Conservation (phyloP, 2,888 invertebrate species). For the Hemistola chrysoprasaria region DNA sequence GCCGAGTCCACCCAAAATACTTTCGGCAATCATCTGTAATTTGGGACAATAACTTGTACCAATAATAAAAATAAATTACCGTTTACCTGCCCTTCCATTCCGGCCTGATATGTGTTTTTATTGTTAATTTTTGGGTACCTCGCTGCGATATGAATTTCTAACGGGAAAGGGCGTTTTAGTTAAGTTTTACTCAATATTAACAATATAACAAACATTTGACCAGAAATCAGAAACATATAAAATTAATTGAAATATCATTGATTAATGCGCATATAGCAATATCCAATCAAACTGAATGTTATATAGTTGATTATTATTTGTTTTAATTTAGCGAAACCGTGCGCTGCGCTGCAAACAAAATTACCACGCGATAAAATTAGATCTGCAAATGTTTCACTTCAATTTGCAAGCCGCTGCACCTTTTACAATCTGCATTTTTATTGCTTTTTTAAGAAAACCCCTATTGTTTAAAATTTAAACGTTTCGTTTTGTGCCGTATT, state of each 20-base stretch:
- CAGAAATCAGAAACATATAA: no score
- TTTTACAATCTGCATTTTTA: slow-evolving; percentile 21
- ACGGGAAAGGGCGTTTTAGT: slow-evolving; percentile 4
- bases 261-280: slow-evolving; percentile 3
- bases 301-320: slow-evolving; percentile 4
- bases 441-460: slow-evolving; percentile 20
- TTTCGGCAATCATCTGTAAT: slow-evolving; percentile 69
- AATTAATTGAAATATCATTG: not conserved
- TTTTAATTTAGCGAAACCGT: slow-evolving; percentile 6
- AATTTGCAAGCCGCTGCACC: slow-evolving; percentile 14
- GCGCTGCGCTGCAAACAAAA: not conserved
- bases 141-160: slow-evolving; percentile 4
- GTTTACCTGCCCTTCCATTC: slow-evolving; percentile 48
- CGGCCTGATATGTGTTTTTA: slow-evolving; percentile 18
- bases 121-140: slow-evolving; percentile 16
- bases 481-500: slow-evolving; percentile 20
- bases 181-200: not conserved
- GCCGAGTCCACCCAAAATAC: slow-evolving; percentile 34
- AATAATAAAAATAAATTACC: slow-evolving; percentile 75
- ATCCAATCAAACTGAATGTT: slow-evolving; percentile 8
- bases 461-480: slow-evolving; percentile 23
- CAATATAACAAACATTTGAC: no score
- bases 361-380: slow-evolving; percentile 5
- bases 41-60: slow-evolving; percentile 73
- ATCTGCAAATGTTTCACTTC: slow-evolving; percentile 3